Conservation (phyloP, 2,888 invertebrate species). For the Drosophila tanythrix region DNA sequence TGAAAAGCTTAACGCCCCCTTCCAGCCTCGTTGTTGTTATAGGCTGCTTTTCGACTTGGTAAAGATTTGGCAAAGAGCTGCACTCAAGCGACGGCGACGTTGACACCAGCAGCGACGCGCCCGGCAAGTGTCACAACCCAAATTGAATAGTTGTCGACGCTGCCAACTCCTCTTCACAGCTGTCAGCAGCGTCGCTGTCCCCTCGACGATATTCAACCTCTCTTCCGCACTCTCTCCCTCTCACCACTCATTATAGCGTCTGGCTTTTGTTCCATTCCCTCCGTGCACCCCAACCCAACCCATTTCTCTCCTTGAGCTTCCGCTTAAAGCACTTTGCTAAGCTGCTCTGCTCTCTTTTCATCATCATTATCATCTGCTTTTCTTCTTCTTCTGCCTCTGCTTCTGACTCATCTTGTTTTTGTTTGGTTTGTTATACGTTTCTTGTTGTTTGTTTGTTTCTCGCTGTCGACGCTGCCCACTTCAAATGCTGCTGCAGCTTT, state of each 20-base stretch:
- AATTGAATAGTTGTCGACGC: constrained; percentile 52
- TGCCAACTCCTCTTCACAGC: constrained; percentile 43
- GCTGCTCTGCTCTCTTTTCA: constrained; percentile 28
- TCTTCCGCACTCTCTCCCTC: neutral
- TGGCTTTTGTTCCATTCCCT: constrained; percentile 22
- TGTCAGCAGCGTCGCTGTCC: constrained; percentile 34
- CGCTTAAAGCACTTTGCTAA: constrained; percentile 40
- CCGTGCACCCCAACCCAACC: neutral
- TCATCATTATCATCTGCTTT: constrained; percentile 7
- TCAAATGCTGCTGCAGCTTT: constrained; percentile 44
- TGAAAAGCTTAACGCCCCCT: neutral
- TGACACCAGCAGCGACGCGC: constrained; percentile 3
- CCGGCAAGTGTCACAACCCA: constrained; percentile 50
- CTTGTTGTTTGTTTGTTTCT: constrained; percentile 38
- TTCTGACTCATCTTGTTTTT: constrained; percentile 44
- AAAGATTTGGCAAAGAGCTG: constrained; percentile 19
- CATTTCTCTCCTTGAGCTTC: neutral
- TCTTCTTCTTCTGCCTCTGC: constrained; percentile 18
- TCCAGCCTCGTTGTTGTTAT: neutral
- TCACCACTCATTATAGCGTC: constrained; percentile 15
- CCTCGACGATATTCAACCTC: constrained; percentile 46
- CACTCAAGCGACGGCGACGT: neutral
- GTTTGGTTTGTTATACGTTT: constrained; percentile 9
- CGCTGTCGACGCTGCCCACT: constrained; percentile 46
- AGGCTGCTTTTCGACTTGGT: constrained; percentile 18